Conservation (phyloP, 2,797 vertebrate genomes). For the Lepilemur septentrionalis region DNA sequence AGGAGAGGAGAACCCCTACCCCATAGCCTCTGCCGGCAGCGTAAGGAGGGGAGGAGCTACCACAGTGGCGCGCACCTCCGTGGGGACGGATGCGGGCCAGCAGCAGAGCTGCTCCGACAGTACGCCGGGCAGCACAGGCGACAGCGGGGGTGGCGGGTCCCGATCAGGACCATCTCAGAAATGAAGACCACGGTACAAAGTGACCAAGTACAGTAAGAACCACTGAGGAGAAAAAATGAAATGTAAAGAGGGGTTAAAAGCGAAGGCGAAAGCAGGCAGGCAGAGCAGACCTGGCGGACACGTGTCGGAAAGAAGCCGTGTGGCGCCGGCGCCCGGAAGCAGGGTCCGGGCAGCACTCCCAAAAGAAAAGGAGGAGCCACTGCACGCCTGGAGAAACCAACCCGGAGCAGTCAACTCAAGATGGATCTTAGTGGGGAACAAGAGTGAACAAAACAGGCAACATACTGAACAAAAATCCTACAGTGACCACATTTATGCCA, state of each 20-base stretch:
- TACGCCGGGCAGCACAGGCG: not conserved
- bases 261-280: not conserved
- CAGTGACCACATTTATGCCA: too few species aligned
- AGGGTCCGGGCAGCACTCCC: too few species aligned
- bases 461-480: not conserved
- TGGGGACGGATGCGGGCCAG: not conserved
- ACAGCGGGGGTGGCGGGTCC: not conserved
- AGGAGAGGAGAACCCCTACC: accelerated
- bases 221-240: not conserved
- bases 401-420: not conserved
- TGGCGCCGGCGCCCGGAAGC: not conserved
- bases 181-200: too few species aligned
- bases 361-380: not conserved
- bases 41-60: accelerated
- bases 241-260: not conserved
- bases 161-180: not conserved
- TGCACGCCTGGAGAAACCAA: not conserved
- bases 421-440: not conserved
- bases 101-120: not conserved
- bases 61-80: too few species aligned
- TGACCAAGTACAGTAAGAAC: not conserved
- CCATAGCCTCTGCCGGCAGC: too few species aligned
- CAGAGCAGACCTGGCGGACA: not conserved
- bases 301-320: too few species aligned
- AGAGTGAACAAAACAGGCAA: not conserved